Percentiles rank a stretch among this genome's conserved stretches.
Evolutionary conservation across 1,140 invertebrate genomes (phyloP).

Genomic region (Grapholita molesta): DNA sequence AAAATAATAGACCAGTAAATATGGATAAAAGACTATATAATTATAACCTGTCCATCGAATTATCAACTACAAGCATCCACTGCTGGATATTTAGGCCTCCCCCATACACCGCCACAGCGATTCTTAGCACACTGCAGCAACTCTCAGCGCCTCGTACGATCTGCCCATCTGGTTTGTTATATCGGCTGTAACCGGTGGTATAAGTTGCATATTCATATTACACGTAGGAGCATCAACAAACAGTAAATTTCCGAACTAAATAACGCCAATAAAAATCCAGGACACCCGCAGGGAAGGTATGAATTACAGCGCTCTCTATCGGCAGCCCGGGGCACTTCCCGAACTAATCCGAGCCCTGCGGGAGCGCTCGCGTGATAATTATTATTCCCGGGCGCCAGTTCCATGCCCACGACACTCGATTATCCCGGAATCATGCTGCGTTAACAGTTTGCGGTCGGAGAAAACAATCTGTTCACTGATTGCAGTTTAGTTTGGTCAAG

Average conservation of each 20-base stretch:
- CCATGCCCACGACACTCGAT: conserved; percentile 8
- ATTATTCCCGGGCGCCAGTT: conserved; percentile 5
- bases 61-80: no score
- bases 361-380: conserved; percentile 6
- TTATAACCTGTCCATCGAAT: no score
- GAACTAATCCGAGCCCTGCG: conserved; percentile 9
- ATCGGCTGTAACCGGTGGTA: no score
- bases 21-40: no score
- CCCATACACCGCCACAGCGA: no score
- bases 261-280: not conserved
- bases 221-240: not conserved
- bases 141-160: no score
- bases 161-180: no score
- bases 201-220: no score
- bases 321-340: not conserved
- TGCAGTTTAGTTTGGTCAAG: not conserved
- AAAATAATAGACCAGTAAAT: no score
- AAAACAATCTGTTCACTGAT: not conserved
- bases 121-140: no score
- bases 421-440: conserved; percentile 3
- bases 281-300: not conserved
- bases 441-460: conserved; percentile 3
- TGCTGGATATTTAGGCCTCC: no score
- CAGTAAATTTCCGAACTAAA: not conserved
- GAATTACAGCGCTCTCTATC: conserved; percentile 10